Evolutionary conservation across 2,797 vertebrate species (phyloP).

Genomic region (Cuculus canorus): DNA sequence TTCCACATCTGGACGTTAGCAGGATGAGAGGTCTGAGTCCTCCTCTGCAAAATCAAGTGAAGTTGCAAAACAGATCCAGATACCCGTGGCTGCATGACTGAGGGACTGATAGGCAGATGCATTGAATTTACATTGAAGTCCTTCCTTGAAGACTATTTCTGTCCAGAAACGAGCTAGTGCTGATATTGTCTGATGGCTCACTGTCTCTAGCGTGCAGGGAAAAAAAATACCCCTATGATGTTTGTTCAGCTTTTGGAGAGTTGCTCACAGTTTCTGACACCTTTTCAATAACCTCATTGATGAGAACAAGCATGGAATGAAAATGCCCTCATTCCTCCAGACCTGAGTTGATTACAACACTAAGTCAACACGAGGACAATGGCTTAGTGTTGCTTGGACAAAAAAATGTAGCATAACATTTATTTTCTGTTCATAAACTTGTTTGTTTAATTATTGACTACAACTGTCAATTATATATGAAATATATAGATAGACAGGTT

Average conservation of each 20-base stretch:
- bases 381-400: not conserved
- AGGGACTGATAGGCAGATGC: not conserved
- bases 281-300: slow-evolving; percentile 16
- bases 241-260: not conserved
- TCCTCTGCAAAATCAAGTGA: slow-evolving; percentile 15
- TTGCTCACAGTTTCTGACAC: not conserved
- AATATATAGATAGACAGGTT: fast-evolving
- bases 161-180: slow-evolving; percentile 33
- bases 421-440: not conserved
- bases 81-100: slow-evolving; percentile 15
- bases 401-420: not conserved
- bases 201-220: not conserved
- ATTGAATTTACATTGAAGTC: slow-evolving; percentile 4
- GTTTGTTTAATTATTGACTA: not conserved
- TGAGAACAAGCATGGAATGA: not conserved
- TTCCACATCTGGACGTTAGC: slow-evolving; percentile 7
- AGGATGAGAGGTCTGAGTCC: not conserved
- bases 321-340: not conserved
- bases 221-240: not conserved
- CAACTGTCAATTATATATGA: not conserved
- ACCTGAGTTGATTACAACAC: not conserved
- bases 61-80: slow-evolving; percentile 43
- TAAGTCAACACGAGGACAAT: not conserved
- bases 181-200: not conserved
- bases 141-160: slow-evolving; percentile 13